Conservation (phyloP, 2,113 vertebrate species). For the Pimephales promelas region DNA sequence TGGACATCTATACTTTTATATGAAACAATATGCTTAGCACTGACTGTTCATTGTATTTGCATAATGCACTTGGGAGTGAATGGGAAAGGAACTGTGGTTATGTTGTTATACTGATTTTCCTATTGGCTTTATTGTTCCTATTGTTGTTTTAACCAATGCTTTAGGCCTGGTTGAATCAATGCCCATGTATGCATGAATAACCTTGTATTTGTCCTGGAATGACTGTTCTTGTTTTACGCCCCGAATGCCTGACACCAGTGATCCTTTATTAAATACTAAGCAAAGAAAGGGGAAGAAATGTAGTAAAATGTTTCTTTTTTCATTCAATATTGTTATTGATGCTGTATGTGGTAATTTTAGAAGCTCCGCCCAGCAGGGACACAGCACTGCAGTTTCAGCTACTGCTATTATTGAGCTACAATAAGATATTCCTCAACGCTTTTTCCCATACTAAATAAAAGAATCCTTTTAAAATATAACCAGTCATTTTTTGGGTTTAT, state of each 20-base stretch:
- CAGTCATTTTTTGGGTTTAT: background rate
- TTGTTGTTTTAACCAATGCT: background rate
- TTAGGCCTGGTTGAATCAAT: background rate
- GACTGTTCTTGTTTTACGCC: constrained; percentile 50
- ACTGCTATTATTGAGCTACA: background rate
- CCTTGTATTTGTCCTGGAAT: constrained; percentile 48
- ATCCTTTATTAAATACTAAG: constrained; percentile 43
- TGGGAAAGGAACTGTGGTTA: background rate
- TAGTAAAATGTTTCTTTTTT: background rate
- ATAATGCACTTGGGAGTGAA: background rate
- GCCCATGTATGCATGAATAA: constrained; percentile 17
- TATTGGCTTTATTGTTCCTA: background rate
- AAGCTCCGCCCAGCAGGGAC: background rate
- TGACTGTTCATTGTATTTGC: background rate
- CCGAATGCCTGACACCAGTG: constrained; percentile 62
- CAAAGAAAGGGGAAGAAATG: background rate
- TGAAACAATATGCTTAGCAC: constrained; percentile 5
- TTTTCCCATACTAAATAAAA: background rate
- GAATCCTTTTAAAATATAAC: background rate
- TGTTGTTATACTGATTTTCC: background rate
- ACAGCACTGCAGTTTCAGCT: background rate
- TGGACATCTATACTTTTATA: background rate
- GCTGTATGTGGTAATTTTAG: background rate
- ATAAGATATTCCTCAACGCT: background rate
- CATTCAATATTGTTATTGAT: background rate